Percentiles rank a stretch among this genome's conserved stretches.
These are phyloP conservation scores for Solea solea DNA, from an alignment of 2,113 vertebrate genomes.

Conservation along the genomic window DNA sequence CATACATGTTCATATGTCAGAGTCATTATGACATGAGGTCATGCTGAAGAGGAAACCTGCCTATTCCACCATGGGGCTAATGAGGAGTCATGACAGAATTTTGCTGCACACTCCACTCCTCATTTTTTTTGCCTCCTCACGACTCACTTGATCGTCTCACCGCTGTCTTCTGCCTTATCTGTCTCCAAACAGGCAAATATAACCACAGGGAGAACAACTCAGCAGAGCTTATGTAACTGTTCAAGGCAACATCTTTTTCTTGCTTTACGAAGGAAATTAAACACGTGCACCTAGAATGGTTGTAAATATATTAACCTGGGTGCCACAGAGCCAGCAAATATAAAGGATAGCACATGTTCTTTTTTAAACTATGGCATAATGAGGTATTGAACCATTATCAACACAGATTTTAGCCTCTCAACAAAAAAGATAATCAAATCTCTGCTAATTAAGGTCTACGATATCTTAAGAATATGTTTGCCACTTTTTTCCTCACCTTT, in stretches of 20 bases:
- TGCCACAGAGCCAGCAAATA: constrained; percentile 2
- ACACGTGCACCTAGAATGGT: neutral
- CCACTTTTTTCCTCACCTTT: no score
- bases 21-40: constrained; percentile 29
- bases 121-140: constrained; percentile 31
- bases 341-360: neutral
- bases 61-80: constrained; percentile 35
- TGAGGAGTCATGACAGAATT: constrained; percentile 53
- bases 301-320: constrained; percentile 29
- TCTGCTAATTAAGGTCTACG: no score
- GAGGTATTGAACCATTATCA: no score
- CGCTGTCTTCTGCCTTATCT: constrained; percentile 19
- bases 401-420: no score
- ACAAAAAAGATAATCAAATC: no score
- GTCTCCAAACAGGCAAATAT: constrained; percentile 19
- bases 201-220: constrained; percentile 18
- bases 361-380: no score
- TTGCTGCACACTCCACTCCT: constrained; percentile 31
- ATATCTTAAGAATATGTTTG: no score
- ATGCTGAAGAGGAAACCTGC: constrained; percentile 21
- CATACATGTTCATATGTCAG: constrained; percentile 40
- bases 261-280: constrained; percentile 5
- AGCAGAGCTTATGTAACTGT: neutral
- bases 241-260: constrained; percentile 36
- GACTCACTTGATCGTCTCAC: constrained; percentile 37